Evolutionary conservation across 2,888 invertebrate species (phyloP).

Genomic region (Nephrotoma flavescens): DNA sequence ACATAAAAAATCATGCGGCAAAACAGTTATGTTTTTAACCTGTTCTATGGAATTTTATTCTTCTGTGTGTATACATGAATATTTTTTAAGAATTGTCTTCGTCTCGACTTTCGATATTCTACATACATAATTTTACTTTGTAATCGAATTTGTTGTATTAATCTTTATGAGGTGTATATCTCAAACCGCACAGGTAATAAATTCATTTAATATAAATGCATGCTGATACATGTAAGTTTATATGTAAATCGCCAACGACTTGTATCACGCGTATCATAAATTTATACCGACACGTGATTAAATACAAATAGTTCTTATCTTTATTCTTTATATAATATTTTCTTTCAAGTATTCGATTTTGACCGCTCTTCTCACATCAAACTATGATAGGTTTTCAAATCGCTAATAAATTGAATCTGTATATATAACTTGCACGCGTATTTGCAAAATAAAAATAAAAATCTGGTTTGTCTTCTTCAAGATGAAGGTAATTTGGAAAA

Average conservation of each 20-base stretch:
- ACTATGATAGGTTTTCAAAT: not conserved
- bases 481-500: not conserved
- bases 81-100: not conserved
- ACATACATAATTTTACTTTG: not conserved
- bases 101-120: not conserved
- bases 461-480: not conserved
- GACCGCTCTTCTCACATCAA: not conserved
- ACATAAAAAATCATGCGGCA: not conserved
- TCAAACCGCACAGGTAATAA: not conserved
- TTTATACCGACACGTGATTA: not conserved
- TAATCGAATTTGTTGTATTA: not conserved
- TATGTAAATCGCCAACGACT: not conserved
- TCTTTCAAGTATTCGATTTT: not conserved
- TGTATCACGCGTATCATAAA: not conserved
- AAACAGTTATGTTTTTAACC: not conserved
- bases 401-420: too few species aligned
- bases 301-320: not conserved
- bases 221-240: too few species aligned
- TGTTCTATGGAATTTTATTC: not conserved
- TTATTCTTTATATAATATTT: not conserved
- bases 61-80: not conserved
- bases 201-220: too few species aligned
- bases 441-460: not conserved
- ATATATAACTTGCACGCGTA: not conserved
- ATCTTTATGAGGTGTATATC: not conserved